Evolutionary conservation across 2,113 vertebrate species (phyloP).

Genomic region (Lathamus discolor): DNA sequence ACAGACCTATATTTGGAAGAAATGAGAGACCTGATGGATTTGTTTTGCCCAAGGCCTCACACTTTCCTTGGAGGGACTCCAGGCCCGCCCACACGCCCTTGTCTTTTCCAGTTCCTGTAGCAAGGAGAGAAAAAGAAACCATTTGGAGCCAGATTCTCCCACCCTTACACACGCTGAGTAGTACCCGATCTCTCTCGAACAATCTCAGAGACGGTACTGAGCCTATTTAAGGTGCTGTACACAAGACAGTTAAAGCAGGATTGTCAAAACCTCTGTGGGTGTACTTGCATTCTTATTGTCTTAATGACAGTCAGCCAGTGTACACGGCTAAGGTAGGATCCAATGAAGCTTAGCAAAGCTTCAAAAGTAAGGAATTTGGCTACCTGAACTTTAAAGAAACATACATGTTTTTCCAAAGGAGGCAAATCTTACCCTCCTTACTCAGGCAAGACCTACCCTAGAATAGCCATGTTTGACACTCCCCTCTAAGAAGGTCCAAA

Average conservation of each 20-base stretch:
- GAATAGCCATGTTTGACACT: neutral
- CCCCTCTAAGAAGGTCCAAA: neutral
- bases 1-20: slow-evolving; percentile 81
- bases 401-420: neutral
- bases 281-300: neutral
- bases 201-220: neutral
- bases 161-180: slow-evolving; percentile 42
- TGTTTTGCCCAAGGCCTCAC: slow-evolving; percentile 81
- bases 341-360: neutral
- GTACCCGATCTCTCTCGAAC: neutral
- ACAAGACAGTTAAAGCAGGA: neutral
- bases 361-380: neutral
- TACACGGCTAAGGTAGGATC: neutral
- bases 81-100: slow-evolving; percentile 75
- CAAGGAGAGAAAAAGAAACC: slow-evolving; percentile 47
- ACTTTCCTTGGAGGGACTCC: slow-evolving; percentile 77
- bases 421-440: neutral
- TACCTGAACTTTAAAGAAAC: neutral
- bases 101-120: slow-evolving; percentile 75
- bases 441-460: neutral
- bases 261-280: neutral
- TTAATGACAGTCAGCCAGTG: neutral
- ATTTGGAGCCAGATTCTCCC: slow-evolving; percentile 13
- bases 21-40: slow-evolving; percentile 75
- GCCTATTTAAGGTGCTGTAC: neutral